Evolutionary conservation across 2,113 vertebrate genomes (phyloP).

Genomic region (Gadus macrocephalus): DNA sequence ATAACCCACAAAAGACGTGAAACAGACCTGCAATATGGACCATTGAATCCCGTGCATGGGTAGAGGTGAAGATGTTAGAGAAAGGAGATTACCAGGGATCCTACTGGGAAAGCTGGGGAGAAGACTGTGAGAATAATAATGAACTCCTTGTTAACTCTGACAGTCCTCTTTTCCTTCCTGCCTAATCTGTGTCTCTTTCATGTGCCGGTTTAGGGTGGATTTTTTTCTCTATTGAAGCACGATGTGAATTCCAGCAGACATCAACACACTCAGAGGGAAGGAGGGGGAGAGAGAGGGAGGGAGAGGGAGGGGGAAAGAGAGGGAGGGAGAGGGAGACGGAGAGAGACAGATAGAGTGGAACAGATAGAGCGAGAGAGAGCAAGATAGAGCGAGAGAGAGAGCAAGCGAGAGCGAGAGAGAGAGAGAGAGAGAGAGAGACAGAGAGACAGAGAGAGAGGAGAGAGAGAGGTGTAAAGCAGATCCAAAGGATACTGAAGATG

Average conservation of each 20-base stretch:
- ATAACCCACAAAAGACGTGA: background rate
- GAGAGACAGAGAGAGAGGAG: too few species aligned
- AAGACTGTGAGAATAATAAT: slow-evolving; percentile 41
- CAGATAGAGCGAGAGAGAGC: slow-evolving; percentile 16
- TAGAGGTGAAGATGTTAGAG: slow-evolving; percentile 14
- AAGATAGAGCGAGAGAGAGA: slow-evolving; percentile 5
- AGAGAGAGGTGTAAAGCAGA: too few species aligned
- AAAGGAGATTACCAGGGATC: slow-evolving; percentile 35
- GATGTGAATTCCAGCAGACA: too few species aligned
- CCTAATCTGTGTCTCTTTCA: slow-evolving; percentile 57
- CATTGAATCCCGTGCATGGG: too few species aligned
- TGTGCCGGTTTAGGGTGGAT: slow-evolving; percentile 17
- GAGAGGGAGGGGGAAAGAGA: slow-evolving; percentile 15
- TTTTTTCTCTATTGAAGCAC: too few species aligned
- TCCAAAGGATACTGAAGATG: too few species aligned
- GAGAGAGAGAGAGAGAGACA: too few species aligned
- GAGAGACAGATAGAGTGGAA: slow-evolving; percentile 1
- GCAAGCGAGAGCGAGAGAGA: too few species aligned
- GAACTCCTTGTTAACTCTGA: slow-evolving; percentile 57
- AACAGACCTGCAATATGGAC: too few species aligned
- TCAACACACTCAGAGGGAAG: background rate
- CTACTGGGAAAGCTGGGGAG: slow-evolving; percentile 19
- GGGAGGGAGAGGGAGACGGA: slow-evolving; percentile 14
- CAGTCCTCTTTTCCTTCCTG: slow-evolving; percentile 40
- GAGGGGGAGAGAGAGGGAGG: slow-evolving; percentile 24